Evolutionary conservation across 1,140 invertebrate genomes (phyloP).

Genomic region (Achroia grisella): DNA sequence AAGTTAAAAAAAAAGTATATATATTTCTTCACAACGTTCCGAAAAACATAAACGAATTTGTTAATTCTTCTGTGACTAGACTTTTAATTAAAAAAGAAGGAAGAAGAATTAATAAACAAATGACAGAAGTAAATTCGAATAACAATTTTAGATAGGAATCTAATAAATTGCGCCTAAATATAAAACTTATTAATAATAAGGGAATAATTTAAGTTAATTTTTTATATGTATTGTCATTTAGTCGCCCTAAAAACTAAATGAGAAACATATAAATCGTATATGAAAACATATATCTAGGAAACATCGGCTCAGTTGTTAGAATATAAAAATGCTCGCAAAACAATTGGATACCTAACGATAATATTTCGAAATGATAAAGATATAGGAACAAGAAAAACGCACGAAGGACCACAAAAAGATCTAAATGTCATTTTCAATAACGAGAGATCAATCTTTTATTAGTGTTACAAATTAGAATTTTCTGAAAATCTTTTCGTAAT

Average conservation of each 20-base stretch:
- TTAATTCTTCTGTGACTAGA: constrained; percentile 24
- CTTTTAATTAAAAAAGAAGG: constrained; percentile 48
- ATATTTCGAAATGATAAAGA: neutral
- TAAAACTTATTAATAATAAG: constrained; percentile 40
- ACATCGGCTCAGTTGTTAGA: constrained; percentile 6
- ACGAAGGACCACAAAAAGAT: constrained; percentile 15
- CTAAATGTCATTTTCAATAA: constrained; percentile 5
- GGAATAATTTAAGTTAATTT: constrained; percentile 54
- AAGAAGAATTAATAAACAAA: constrained; percentile 22
- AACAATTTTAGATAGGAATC: constrained; percentile 9
- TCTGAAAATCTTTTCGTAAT: constrained; percentile 2
- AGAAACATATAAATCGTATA: constrained; percentile 55
- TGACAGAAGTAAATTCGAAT: constrained; percentile 21
- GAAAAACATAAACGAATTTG: constrained; percentile 19
- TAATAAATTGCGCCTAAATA: constrained; percentile 25
- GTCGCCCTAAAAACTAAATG: constrained; percentile 69
- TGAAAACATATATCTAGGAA: too few species aligned
- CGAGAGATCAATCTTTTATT: constrained; percentile 11
- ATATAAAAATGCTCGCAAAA: constrained; percentile 8
- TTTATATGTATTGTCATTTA: constrained; percentile 70
- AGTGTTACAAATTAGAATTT: neutral
- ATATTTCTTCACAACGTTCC: neutral
- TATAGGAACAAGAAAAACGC: constrained; percentile 18
- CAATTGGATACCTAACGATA: neutral
- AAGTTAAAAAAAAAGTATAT: neutral